Evolutionary conservation across 2,888 invertebrate genomes (phyloP).

Genomic region (Spisula subtruncata): DNA sequence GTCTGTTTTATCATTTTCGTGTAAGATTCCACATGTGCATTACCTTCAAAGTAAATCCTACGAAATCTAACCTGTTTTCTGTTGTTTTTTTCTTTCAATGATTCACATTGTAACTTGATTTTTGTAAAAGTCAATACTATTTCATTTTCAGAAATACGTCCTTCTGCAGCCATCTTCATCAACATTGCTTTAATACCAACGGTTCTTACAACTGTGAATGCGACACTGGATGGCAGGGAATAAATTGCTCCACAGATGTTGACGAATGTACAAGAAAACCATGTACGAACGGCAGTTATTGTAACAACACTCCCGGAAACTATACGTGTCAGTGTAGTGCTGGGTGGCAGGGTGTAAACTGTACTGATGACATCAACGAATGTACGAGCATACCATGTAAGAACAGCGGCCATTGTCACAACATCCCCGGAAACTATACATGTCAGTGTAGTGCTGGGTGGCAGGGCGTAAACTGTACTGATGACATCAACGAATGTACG

Average conservation of each 20-base stretch:
- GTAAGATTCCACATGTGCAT: too few relatives aligned
- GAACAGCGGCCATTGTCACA: not conserved
- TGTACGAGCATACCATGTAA: not conserved
- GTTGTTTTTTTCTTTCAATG: too few relatives aligned
- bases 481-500: not conserved
- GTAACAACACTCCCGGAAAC: not conserved
- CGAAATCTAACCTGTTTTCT: too few relatives aligned
- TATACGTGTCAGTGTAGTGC: not conserved
- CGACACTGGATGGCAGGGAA: not conserved
- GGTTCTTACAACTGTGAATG: not conserved
- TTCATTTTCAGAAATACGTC: too few relatives aligned
- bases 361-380: not conserved
- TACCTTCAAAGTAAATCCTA: too few relatives aligned
- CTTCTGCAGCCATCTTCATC: too few relatives aligned
- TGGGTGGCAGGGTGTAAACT: not conserved
- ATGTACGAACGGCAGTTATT: not conserved
- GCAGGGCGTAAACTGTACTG: not conserved
- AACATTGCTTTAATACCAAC: not conserved
- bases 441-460: not conserved
- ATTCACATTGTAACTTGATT: too few relatives aligned
- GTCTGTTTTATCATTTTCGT: too few relatives aligned
- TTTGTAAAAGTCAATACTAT: too few relatives aligned
- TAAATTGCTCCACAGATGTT: not conserved
- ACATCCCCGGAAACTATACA: not conserved
- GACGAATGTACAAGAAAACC: not conserved